Conservation (phyloP, 2,797 vertebrate genomes). For the Falco concolor region DNA sequence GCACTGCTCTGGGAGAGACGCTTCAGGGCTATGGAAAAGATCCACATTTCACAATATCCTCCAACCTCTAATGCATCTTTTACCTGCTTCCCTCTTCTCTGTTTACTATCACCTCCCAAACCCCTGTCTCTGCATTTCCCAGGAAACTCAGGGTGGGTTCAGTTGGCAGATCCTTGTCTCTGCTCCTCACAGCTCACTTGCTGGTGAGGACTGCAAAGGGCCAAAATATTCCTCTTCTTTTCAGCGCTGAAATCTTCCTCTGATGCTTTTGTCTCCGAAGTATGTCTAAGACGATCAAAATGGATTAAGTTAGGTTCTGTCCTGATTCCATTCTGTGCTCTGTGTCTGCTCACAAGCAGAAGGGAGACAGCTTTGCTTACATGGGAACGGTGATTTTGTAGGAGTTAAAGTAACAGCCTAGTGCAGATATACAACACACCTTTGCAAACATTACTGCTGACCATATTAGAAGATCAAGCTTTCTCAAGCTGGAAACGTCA, state of each 20-base stretch:
- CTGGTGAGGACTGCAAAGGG: background rate
- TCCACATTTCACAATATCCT: background rate
- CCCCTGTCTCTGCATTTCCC: background rate
- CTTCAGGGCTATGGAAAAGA: background rate
- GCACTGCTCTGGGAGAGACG: background rate
- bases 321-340: background rate
- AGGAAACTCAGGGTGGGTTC: background rate
- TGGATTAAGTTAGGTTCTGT: background rate
- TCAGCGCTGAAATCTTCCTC: background rate
- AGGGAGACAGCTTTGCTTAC: background rate
- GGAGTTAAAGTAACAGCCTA: background rate
- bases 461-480: background rate
- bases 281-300: background rate
- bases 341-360: background rate
- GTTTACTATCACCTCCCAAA: background rate
- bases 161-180: background rate
- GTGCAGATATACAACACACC: background rate
- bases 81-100: background rate
- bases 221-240: background rate
- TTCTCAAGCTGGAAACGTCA: background rate
- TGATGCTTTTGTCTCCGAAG: background rate
- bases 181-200: background rate
- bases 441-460: background rate
- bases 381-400: background rate
- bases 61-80: background rate